Base-by-base conservation (phyloP, 2,113 vertebrate genomes). In the Oenanthe oenanthe region DNA sequence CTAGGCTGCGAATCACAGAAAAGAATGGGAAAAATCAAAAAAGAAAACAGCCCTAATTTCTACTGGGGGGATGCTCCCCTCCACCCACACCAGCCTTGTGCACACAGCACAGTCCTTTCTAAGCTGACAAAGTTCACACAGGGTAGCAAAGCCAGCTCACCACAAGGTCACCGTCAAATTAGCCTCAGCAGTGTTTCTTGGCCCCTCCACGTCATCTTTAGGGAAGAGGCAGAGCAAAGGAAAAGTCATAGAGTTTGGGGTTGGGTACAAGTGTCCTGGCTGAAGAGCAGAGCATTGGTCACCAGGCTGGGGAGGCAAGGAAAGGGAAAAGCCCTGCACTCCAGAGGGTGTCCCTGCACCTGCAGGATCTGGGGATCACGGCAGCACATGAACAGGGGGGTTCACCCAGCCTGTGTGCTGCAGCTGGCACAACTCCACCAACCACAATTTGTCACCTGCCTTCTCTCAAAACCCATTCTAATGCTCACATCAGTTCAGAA, bases 21-120 rank as follows among this genome's bases (percentile, higher is more conserved):
- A 94, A 94, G 77, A 93, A 96, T 90, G 89, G 85, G 62, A 96
- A 92, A 65, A 67, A 88, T 85, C 74, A 66, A 87, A 78, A 96
- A 91, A 73, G 60, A 89, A 89, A 95, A 95, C 71, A 93, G 1
- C 1, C 18, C 65, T 20, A 42, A 57, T 70, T 94, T 89, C 48
- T 65, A 31, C 50, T 12, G 14, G 66, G 74, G 57, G n/a, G 80
- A 87, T 76, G 61, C 66, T 78, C 75, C 53, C 53, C 57, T 89
- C 68, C 77, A 75, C 77, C 81, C 61, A 17, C 66, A 32, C 8
- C 1, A 4, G 58, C 45, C 62, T 78, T 62, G 25, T 45, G 57
- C 25, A 65, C n/a, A 42, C 9, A 67, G 7, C 31, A 16, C 1
- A 1, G 42, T 31, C 56, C 38, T 40, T 62, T 77, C 56, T 80